Base-by-base conservation (phyloP, 2,113 vertebrate genomes). In the Fukomys damarensis region DNA sequence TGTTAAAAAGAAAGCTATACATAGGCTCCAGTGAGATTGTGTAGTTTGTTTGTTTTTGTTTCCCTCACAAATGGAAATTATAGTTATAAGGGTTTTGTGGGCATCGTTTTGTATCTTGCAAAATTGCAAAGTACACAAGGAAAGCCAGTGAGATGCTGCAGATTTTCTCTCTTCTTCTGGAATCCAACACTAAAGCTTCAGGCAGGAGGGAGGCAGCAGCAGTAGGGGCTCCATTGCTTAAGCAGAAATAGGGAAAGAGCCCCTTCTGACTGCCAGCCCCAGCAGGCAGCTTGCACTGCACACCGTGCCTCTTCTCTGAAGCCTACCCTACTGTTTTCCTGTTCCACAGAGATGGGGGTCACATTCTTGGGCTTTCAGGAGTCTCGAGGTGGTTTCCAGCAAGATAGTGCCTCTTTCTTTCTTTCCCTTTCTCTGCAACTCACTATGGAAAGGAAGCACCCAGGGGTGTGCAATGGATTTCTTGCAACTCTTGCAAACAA, bases 291-390 rank as follows among this genome's bases (percentile, higher is more conserved):
- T 0, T 20, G 17, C 8, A 7, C 1, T 19, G 1, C 30, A 16
- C 0, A 0, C 12, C 0, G 30, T 0, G 20, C 9, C 56, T 30
- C 49, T 24, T 30, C 68, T 24, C 30, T 0, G 0, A 59, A 56
- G 52, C 38, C 5, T 0, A 0, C 3, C 58, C 38, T 0, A 13
- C 3, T 10, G 5, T 43, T 38, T 66, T 54, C 52, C 54, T 43
- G 35, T 3, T 26, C 41, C 43, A 46, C 3, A 22, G 70, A 17
- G 22, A 41, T 13, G 22, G 35, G 12, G 56, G 43, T 49, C 66
- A 8, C 1, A 2, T 32, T 49, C 14, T 4, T 43, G 46, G 89
- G 61, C n/a, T 32, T 63, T 2, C 43, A 2, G 28, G 16, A 10
- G 28, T 20, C 92, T 63, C 2, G 14, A 76, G 79, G 43, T 89